These are phyloP conservation scores for Garra rufa DNA, from an alignment of 2,113 vertebrate genomes.

Conservation along the genomic window DNA sequence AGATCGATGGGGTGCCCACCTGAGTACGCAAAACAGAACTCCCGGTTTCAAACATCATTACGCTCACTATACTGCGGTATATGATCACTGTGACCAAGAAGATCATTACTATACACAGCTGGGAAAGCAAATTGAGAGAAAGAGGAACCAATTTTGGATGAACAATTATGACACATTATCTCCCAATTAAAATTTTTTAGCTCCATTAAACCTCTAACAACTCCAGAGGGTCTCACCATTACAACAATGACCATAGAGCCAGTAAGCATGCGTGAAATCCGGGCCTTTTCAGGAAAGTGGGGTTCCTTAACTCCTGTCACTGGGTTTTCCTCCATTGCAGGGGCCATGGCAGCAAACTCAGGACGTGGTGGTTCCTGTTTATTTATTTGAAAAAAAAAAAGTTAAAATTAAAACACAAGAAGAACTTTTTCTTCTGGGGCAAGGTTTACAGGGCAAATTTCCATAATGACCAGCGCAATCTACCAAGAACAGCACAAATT, in stretches of 20 bases:
- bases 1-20: conserved; percentile 60
- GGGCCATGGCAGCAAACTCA: conserved; percentile 80
- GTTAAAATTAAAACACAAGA: too few relatives aligned
- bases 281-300: conserved; percentile 74
- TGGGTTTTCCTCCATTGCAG: conserved; percentile 78
- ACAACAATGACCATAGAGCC: conserved; percentile 82
- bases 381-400: too few relatives aligned
- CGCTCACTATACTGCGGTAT: conserved; percentile 79
- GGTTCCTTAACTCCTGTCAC: conserved; percentile 82
- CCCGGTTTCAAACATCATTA: conserved; percentile 79
- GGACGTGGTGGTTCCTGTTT: conserved; percentile 75
- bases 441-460: too few relatives aligned
- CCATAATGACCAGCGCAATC: too few relatives aligned
- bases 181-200: neutral
- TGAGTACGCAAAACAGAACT: conserved; percentile 79
- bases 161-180: neutral
- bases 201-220: neutral
- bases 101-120: conserved; percentile 81
- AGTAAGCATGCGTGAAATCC: conserved; percentile 75
- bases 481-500: too few relatives aligned
- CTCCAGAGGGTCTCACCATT: conserved; percentile 72
- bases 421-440: too few relatives aligned
- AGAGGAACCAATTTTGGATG: neutral
- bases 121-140: conserved; percentile 24
- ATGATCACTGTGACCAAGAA: conserved; percentile 84